A percentile compares a stretch with the other conserved stretches of the same genome.
Conservation (phyloP, 1,140 invertebrate species). For the Drosophila guanche region DNA sequence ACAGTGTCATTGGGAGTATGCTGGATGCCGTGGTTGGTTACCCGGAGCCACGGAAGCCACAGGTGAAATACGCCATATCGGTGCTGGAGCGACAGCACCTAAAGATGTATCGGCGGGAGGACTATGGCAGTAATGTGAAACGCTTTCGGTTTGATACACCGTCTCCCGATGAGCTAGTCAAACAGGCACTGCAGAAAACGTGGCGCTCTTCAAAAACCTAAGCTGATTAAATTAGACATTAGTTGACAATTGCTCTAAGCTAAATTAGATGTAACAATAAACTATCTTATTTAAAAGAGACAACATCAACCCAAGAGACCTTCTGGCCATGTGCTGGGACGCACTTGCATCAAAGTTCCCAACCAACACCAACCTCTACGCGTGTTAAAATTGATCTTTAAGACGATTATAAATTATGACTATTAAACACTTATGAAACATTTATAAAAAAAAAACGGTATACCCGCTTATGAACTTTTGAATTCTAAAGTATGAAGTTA, state of each 20-base stretch:
- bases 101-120: slow-evolving; percentile 37
- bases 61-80: slow-evolving; percentile 41
- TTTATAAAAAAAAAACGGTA: too few relatives aligned
- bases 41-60: slow-evolving; percentile 33
- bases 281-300: neutral
- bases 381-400: too few relatives aligned
- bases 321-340: too few relatives aligned
- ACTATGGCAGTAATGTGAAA: slow-evolving; percentile 59
- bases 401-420: too few relatives aligned
- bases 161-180: slow-evolving; percentile 73
- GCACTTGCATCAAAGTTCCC: too few relatives aligned
- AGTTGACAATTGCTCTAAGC: slow-evolving; percentile 34
- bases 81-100: slow-evolving; percentile 39
- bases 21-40: slow-evolving; percentile 48
- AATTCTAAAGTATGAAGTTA: too few relatives aligned
- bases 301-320: neutral
- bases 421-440: too few relatives aligned
- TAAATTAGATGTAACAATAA: slow-evolving; percentile 16
- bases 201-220: slow-evolving; percentile 56
- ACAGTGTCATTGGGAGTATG: slow-evolving; percentile 43
- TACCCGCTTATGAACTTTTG: too few relatives aligned
- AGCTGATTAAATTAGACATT: slow-evolving; percentile 5
- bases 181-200: slow-evolving; percentile 60
- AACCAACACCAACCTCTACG: too few relatives aligned
- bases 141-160: slow-evolving; percentile 71